A percentile compares a stretch with the other conserved stretches of the same genome.
phyloP scores from a whole-genome alignment of 2,113 vertebrate genomes.

The Trachemys scripta region DNA sequence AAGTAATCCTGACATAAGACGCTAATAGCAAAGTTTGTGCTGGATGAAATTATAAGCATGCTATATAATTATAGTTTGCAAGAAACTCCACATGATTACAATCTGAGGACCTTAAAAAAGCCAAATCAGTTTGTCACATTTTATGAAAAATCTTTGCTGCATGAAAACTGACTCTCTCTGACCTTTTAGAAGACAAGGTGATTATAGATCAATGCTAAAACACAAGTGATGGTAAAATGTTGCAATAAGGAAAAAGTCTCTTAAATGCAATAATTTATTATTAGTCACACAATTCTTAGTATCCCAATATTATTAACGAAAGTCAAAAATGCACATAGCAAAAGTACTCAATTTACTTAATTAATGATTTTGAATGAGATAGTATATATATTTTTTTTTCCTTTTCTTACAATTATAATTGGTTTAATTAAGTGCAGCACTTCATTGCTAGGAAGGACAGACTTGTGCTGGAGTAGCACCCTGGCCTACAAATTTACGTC shows the following conservation, averaged over 20 bases:
- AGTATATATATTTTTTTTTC: fast-evolving
- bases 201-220: constrained; percentile 45
- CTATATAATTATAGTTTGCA: constrained; percentile 57
- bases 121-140: constrained; percentile 9
- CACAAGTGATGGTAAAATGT: constrained; percentile 24
- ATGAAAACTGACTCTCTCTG: not conserved
- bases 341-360: fast-evolving
- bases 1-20: constrained; percentile 22
- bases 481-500: not conserved
- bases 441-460: not conserved
- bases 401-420: not conserved
- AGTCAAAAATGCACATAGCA: not conserved
- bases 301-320: constrained; percentile 10
- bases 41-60: constrained; percentile 43
- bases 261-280: constrained; percentile 7
- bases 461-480: not conserved
- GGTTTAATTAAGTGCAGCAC: not conserved
- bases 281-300: constrained; percentile 18
- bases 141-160: constrained; percentile 36
- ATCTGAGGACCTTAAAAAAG: constrained; percentile 30
- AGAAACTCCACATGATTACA: constrained; percentile 26
- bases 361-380: not conserved
- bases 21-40: constrained; percentile 18
- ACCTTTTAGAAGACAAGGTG: constrained; percentile 27
- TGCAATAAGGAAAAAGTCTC: constrained; percentile 36